These are phyloP conservation scores for Gymnobelideus leadbeateri DNA, from an alignment of 2,113 vertebrate genomes.

Conservation along the genomic window DNA sequence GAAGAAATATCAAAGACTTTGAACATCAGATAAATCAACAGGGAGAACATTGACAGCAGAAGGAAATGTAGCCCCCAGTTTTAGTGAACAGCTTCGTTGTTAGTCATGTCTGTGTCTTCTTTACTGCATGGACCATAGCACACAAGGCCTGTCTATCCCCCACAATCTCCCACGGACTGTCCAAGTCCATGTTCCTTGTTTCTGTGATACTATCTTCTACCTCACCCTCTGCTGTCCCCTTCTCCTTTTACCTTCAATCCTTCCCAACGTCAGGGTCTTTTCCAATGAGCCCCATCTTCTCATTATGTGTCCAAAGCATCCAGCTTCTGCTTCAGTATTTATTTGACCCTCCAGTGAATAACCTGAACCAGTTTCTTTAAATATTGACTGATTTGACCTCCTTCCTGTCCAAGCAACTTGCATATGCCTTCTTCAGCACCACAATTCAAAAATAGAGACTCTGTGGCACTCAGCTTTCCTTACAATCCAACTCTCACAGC, in stretches of 20 bases:
- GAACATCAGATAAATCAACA: neutral
- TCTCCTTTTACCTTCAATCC: neutral
- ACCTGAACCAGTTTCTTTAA: neutral
- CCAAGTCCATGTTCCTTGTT: neutral
- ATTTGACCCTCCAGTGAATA: neutral
- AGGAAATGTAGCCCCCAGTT: neutral
- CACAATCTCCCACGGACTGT: neutral
- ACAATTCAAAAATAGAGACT: neutral
- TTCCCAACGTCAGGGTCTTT: neutral
- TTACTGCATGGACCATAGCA: no score
- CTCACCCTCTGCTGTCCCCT: neutral
- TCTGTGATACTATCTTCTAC: neutral
- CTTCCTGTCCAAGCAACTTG: neutral
- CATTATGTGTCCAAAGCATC: neutral
- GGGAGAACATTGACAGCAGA: neutral
- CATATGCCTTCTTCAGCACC: neutral
- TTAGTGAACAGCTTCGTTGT: neutral
- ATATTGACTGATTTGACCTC: neutral
- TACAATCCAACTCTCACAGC: neutral
- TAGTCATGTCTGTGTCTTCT: neutral
- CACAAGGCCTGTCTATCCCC: no score
- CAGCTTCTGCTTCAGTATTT: neutral
- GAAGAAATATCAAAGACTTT: neutral
- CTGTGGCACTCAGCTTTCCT: neutral
- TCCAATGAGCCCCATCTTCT: neutral